phyloP scores from a whole-genome alignment of 2,113 vertebrate genomes.

The Ophiodon elongatus region DNA sequence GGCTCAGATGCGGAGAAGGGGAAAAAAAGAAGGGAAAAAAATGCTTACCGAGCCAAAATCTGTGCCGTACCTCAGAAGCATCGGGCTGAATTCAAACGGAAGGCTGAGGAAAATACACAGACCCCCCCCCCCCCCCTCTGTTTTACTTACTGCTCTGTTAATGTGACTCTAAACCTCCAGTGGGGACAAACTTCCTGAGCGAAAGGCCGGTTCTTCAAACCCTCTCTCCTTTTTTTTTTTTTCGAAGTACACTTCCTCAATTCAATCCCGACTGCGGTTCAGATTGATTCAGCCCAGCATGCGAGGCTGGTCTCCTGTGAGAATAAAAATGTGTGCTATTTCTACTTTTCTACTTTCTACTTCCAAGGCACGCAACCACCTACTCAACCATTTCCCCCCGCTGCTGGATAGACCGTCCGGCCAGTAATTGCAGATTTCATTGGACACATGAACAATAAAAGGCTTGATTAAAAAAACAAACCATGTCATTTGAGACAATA shows the following conservation, averaged over 20 bases:
- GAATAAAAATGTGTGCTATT: slow-evolving; percentile 57
- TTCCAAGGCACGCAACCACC: slow-evolving; percentile 54
- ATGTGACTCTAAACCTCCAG: slow-evolving; percentile 24
- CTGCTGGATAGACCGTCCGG: slow-evolving; percentile 66
- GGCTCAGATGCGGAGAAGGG: slow-evolving; percentile 26
- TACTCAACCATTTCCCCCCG: slow-evolving; percentile 44
- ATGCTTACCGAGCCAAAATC: slow-evolving; percentile 54
- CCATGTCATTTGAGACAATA: slow-evolving; percentile 75
- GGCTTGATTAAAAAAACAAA: slow-evolving; percentile 77
- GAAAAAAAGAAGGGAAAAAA: slow-evolving; percentile 33
- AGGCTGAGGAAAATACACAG: slow-evolving; percentile 32
- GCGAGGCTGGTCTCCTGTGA: slow-evolving; percentile 29
- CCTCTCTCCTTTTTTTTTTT: slow-evolving; percentile 12
- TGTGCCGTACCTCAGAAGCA: slow-evolving; percentile 25
- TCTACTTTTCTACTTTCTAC: slow-evolving; percentile 51
- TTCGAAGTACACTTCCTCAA: slow-evolving; percentile 24
- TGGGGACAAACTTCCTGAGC: slow-evolving; percentile 29
- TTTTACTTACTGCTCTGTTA: slow-evolving; percentile 56
- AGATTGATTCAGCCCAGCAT: slow-evolving; percentile 53
- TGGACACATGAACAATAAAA: slow-evolving; percentile 72
- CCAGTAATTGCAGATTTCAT: slow-evolving; percentile 75
- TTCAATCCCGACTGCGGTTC: slow-evolving; percentile 39
- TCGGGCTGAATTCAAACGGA: slow-evolving; percentile 38
- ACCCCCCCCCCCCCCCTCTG: not conserved
- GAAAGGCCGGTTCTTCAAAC: slow-evolving; percentile 38